Percentiles rank a stretch among this genome's conserved stretches.
Conservation (phyloP, 2,113 vertebrate genomes). For the Mixornis gularis region DNA sequence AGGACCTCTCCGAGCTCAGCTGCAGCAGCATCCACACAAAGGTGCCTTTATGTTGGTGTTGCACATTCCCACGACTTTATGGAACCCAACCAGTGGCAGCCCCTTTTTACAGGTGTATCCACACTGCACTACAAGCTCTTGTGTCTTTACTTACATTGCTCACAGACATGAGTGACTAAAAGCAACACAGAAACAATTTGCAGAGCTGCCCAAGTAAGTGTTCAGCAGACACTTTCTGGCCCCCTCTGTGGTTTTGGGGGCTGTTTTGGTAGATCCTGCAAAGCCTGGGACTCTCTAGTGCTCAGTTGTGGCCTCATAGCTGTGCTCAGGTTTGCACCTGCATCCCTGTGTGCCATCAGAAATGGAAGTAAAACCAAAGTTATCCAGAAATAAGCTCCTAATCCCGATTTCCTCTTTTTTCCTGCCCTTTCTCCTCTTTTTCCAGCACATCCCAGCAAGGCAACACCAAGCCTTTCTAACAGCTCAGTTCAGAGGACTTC, state of each 20-base stretch:
- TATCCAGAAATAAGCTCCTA: background rate
- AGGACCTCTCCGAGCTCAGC: background rate
- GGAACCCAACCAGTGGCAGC: background rate
- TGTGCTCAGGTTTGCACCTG: background rate
- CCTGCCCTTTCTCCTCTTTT: background rate
- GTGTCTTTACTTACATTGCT: background rate
- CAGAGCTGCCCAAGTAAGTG: background rate
- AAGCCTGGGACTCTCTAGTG: background rate
- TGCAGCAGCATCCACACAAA: background rate
- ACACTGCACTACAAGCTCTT: background rate
- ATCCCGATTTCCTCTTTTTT: background rate
- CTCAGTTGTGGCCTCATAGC: accelerated
- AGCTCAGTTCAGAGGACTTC: background rate
- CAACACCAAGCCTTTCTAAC: background rate
- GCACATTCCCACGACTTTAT: background rate
- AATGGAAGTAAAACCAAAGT: background rate
- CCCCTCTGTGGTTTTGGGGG: background rate
- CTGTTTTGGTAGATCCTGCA: background rate
- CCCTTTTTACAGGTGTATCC: background rate
- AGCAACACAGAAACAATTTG: background rate
- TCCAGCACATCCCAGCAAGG: background rate
- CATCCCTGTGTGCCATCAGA: background rate
- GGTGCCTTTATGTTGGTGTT: background rate
- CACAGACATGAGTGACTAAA: accelerated
- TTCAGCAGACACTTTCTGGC: background rate